These are phyloP conservation scores for Vidua chalybeata DNA, from an alignment of 2,113 vertebrate species.

Conservation along the genomic window DNA sequence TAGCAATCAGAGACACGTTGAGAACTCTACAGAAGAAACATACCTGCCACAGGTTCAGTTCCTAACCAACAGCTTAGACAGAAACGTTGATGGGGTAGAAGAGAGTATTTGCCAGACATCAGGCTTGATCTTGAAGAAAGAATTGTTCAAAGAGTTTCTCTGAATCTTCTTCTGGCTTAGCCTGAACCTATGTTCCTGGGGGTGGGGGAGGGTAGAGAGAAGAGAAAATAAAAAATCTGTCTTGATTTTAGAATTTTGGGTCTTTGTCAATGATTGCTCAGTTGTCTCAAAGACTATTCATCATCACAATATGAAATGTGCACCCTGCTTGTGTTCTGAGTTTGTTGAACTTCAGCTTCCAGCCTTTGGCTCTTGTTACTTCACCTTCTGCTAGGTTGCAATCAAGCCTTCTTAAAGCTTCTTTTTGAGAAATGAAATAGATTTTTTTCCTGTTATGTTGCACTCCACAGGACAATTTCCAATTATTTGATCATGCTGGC, in stretches of 20 bases:
- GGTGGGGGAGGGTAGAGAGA: rapidly evolving
- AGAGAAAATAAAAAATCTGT: background rate
- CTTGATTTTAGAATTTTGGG: background rate
- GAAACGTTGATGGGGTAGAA: background rate
- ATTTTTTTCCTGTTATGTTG: background rate
- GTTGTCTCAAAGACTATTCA: background rate
- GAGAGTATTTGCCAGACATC: background rate
- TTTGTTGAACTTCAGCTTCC: background rate
- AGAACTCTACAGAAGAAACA: background rate
- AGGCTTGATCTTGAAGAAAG: background rate
- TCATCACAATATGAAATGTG: background rate
- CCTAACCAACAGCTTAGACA: background rate
- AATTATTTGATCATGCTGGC: background rate
- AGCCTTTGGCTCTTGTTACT: background rate
- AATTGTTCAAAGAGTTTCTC: background rate
- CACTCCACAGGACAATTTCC: background rate
- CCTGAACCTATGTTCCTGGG: background rate
- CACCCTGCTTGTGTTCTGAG: background rate
- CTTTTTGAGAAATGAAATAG: background rate
- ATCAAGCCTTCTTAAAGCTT: background rate
- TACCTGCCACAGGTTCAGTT: background rate
- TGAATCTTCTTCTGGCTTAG: background rate
- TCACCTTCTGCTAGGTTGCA: background rate
- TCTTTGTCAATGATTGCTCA: background rate
- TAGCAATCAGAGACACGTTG: background rate